phyloP scores from a whole-genome alignment of 2,888 invertebrate genomes.

The Erannis defoliaria region DNA sequence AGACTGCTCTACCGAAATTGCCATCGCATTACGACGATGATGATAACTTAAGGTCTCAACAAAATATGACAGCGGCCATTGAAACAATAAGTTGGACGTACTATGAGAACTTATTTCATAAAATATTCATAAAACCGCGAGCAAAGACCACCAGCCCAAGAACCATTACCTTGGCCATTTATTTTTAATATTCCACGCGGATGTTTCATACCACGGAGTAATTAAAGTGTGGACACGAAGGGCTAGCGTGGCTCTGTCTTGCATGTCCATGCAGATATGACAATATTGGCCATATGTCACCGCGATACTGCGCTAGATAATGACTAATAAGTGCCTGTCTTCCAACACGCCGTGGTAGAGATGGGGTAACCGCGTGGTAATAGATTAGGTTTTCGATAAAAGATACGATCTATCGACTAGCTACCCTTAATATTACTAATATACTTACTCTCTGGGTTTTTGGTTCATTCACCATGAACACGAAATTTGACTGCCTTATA shows the following conservation, averaged over 20 bases:
- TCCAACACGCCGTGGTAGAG: conserved; percentile 70
- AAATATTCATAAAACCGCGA: neutral
- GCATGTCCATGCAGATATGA: conserved; percentile 73
- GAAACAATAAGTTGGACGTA: neutral
- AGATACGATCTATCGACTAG: neutral
- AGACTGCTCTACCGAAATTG: too few species aligned
- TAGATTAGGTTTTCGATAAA: conserved; percentile 35
- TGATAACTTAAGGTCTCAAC: too few species aligned
- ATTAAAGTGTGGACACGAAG: conserved; percentile 69
- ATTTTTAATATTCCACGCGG: conserved; percentile 11
- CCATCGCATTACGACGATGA: too few species aligned
- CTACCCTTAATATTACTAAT: too few species aligned
- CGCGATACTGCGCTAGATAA: conserved; percentile 81
- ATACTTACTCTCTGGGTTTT: too few species aligned
- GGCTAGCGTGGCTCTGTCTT: conserved; percentile 69
- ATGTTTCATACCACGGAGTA: conserved; percentile 57
- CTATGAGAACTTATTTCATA: neutral
- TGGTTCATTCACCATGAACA: too few species aligned
- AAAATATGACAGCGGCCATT: too few species aligned
- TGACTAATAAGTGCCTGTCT: conserved; percentile 85
- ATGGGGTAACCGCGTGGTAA: conserved; percentile 43
- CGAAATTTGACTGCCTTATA: too few species aligned
- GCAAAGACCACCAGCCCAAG: conserved; percentile 3
- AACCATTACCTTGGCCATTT: conserved; percentile 11
- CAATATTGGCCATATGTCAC: conserved; percentile 85